phyloP scores from a whole-genome alignment of 92 coral and sea anemone genomes.

The Phenganax subtilis region DNA sequence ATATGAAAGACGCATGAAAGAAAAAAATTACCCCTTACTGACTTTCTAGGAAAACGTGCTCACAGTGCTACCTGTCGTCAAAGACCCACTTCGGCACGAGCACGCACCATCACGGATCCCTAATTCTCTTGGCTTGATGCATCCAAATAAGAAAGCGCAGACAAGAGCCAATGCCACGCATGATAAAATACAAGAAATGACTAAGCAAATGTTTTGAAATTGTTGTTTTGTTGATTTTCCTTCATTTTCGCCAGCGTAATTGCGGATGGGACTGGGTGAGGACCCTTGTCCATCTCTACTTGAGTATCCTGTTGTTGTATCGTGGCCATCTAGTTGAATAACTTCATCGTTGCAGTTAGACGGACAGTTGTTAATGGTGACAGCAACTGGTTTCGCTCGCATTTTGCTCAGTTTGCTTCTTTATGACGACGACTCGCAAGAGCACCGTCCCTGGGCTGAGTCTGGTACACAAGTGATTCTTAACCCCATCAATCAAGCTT shows the following conservation, averaged over 20 bases:
- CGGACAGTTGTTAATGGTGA: not conserved
- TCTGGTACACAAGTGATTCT: too few relatives aligned
- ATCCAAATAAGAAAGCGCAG: not conserved
- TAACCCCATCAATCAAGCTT: too few relatives aligned
- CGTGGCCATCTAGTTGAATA: not conserved
- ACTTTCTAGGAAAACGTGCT: too few relatives aligned
- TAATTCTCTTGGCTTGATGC: not conserved
- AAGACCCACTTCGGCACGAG: not conserved
- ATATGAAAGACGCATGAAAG: too few relatives aligned
- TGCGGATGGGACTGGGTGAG: not conserved
- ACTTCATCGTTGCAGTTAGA: constrained; percentile 7
- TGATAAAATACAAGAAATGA: not conserved
- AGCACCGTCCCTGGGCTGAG: too few relatives aligned
- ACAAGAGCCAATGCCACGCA: not conserved
- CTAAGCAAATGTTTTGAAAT: not conserved
- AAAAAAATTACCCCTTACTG: too few relatives aligned
- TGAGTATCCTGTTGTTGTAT: not conserved
- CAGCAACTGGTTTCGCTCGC: not conserved
- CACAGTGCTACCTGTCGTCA: too few relatives aligned
- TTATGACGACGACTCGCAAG: too few relatives aligned
- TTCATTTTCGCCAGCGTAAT: not conserved
- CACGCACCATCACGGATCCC: not conserved
- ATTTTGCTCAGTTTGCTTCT: not conserved
- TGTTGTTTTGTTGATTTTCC: not conserved
- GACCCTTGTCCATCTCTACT: not conserved